Evolutionary conservation across 2,113 vertebrate genomes (phyloP).

Genomic region (Ellobius talpinus): DNA sequence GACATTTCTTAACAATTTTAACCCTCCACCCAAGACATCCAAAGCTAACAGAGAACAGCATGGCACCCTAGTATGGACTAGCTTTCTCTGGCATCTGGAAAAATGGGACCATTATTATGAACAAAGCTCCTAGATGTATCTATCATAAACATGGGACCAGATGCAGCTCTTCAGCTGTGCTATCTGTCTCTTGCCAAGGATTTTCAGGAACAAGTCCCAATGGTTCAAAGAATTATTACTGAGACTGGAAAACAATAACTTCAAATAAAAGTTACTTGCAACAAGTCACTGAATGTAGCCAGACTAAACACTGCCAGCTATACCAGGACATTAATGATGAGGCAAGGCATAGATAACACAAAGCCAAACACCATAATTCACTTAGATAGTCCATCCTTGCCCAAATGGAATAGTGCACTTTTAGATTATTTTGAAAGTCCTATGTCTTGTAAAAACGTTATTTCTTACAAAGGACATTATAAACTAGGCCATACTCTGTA

Average conservation of each 20-base stretch:
- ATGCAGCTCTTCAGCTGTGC: conserved; percentile 19
- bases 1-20: background rate
- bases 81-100: background rate
- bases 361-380: conserved; percentile 30
- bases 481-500: conserved; percentile 15
- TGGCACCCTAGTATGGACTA: background rate
- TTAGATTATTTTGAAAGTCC: conserved; percentile 53
- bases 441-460: conserved; percentile 9
- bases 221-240: background rate
- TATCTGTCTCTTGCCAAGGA: background rate
- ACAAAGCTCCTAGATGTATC: background rate
- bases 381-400: conserved; percentile 23
- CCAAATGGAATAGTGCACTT: conserved; percentile 14
- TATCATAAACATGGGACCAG: background rate
- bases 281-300: background rate
- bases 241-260: conserved; percentile 18
- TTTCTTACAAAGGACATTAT: conserved; percentile 11
- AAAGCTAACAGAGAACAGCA: background rate
- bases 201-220: conserved; percentile 12
- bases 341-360: conserved; percentile 40
- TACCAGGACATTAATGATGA: conserved; percentile 66
- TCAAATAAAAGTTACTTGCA: conserved; percentile 57
- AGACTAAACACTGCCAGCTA: conserved; percentile 66
- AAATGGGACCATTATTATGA: background rate
- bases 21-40: background rate